Conservation (phyloP, 1,140 invertebrate genomes). For the Drosophila punjabiensis region DNA sequence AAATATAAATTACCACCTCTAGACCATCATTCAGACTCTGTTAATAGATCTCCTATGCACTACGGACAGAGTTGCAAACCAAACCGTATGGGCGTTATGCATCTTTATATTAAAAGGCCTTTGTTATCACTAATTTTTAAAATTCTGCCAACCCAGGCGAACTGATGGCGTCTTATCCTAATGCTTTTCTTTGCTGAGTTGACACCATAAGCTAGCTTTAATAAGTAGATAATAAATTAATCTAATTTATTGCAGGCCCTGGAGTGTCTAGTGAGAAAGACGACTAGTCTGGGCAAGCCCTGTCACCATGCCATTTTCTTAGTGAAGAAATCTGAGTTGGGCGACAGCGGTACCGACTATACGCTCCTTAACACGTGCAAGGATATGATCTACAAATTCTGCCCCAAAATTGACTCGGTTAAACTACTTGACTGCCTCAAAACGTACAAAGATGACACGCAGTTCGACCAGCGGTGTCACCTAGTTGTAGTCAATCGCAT, state of each 20-base stretch:
- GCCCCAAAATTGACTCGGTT: conserved; percentile 89
- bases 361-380: conserved; percentile 93
- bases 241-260: conserved; percentile 88
- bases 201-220: not conserved
- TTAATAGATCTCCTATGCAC: no score
- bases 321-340: conserved; percentile 93
- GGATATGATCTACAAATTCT: conserved; percentile 93
- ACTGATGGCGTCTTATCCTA: no score
- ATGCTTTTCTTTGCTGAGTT: no score
- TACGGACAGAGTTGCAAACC: no score
- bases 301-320: conserved; percentile 94
- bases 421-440: conserved; percentile 91
- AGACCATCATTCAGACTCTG: no score
- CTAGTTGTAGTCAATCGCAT: conserved; percentile 94
- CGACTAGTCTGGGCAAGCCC: conserved; percentile 88
- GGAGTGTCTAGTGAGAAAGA: conserved; percentile 94
- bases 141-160: no score
- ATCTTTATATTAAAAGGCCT: no score
- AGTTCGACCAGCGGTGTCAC: conserved; percentile 95
- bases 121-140: no score
- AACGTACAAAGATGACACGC: conserved; percentile 91
- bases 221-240: not conserved
- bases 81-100: no score
- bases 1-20: not conserved
- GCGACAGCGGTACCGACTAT: conserved; percentile 94